Evolutionary conservation across 2,113 vertebrate species (phyloP).

Genomic region (Mus spicilegus): DNA sequence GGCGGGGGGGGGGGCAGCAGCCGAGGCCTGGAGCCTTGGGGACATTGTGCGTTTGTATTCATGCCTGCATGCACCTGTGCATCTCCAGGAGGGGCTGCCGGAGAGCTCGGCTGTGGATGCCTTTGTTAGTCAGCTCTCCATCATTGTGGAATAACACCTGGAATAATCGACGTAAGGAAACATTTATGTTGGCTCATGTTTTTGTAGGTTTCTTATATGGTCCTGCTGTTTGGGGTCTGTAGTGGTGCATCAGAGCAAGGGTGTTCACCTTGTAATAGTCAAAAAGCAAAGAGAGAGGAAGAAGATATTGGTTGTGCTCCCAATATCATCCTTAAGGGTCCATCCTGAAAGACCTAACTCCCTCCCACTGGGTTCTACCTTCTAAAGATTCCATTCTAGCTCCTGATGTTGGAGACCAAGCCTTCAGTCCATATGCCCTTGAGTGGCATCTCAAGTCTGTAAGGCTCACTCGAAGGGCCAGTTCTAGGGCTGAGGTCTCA

Average conservation of each 20-base stretch:
- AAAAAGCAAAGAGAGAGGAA: background rate
- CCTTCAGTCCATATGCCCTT: background rate
- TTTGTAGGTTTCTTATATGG: background rate
- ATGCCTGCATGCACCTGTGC: rapidly evolving
- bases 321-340: background rate
- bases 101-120: background rate
- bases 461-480: background rate
- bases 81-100: background rate
- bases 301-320: background rate
- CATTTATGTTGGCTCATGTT: background rate
- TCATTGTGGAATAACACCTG: background rate
- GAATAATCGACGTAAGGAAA: background rate
- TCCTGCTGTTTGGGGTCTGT: background rate
- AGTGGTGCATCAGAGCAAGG: background rate
- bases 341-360: background rate
- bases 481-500: too few relatives aligned
- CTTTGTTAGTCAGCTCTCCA: background rate
- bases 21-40: background rate
- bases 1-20: rapidly evolving
- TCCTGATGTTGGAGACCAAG: too few relatives aligned
- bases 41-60: background rate
- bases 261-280: background rate
- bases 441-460: background rate
- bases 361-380: background rate
- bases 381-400: background rate